Percentiles rank a stretch among this genome's conserved stretches.
Conservation (phyloP, 2,113 vertebrate species). For the Hystrix brachyura region DNA sequence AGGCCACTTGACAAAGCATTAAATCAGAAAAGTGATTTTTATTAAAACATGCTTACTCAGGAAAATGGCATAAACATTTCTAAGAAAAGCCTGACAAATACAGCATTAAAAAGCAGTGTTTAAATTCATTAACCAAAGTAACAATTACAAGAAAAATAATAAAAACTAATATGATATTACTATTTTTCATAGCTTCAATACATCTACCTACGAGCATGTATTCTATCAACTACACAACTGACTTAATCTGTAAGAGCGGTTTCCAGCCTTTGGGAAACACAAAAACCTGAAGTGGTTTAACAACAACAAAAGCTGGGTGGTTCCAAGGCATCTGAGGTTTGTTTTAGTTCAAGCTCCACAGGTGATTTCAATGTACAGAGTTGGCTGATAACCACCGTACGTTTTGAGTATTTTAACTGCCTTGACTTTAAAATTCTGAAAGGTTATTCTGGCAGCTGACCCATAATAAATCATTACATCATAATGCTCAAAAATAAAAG, state of each 20-base stretch:
- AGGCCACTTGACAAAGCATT: constrained; percentile 95
- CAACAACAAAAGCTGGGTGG: not conserved
- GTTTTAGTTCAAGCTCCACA: constrained; percentile 11
- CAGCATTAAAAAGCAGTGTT: not conserved
- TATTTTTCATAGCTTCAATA: constrained; percentile 40
- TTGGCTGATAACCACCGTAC: constrained; percentile 6
- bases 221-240: constrained; percentile 27
- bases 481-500: constrained; percentile 42
- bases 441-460: constrained; percentile 29
- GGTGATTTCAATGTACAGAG: not conserved
- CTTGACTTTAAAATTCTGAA: constrained; percentile 65
- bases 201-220: constrained; percentile 32
- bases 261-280: constrained; percentile 54
- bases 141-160: constrained; percentile 51
- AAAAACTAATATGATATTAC: not conserved
- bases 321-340: not conserved
- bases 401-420: constrained; percentile 62
- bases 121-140: constrained; percentile 71
- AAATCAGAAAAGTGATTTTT: constrained; percentile 85
- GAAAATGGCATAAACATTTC: constrained; percentile 80
- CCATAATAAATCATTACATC: constrained; percentile 30
- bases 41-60: constrained; percentile 86
- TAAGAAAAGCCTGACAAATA: constrained; percentile 67
- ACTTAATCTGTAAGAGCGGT: constrained; percentile 64
- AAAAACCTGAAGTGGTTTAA: constrained; percentile 34